phyloP scores from a whole-genome alignment of 2,113 vertebrate genomes.

The Halichoerus grypus region DNA sequence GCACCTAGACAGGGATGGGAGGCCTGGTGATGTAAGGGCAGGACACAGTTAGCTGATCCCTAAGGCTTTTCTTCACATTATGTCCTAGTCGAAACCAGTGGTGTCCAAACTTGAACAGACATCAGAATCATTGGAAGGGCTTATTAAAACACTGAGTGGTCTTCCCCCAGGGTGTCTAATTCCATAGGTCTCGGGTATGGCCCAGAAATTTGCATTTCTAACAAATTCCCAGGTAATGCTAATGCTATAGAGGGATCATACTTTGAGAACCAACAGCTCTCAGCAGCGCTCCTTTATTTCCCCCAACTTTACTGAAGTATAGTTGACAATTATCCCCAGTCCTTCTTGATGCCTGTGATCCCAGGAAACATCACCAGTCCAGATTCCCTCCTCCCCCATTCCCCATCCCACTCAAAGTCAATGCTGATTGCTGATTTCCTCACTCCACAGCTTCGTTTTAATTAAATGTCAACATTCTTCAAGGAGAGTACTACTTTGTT shows the following conservation, averaged over 20 bases:
- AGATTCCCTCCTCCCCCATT: not conserved
- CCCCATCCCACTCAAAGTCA: not conserved
- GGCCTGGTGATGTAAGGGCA: not conserved
- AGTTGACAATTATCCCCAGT: not conserved
- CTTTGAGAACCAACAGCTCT: not conserved
- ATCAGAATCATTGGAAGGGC: not conserved
- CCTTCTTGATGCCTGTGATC: not conserved
- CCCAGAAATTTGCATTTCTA: not conserved
- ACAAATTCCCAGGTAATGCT: not conserved
- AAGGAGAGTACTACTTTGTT: not conserved
- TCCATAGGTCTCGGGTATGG: not conserved
- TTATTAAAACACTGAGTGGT: not conserved
- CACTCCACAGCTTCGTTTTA: slow-evolving; percentile 17
- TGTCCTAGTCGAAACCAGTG: not conserved
- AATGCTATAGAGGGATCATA: not conserved
- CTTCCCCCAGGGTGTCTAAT: not conserved
- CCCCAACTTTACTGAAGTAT: not conserved
- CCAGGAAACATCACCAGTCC: not conserved
- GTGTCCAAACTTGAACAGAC: not conserved
- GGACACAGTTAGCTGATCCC: not conserved
- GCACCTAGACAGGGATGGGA: not conserved
- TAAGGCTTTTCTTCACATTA: not conserved
- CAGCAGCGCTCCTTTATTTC: not conserved
- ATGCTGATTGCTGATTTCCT: not conserved
- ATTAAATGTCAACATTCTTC: not conserved